phyloP scores from a whole-genome alignment of 2,113 vertebrate species.

The Xyrauchen texanus region DNA sequence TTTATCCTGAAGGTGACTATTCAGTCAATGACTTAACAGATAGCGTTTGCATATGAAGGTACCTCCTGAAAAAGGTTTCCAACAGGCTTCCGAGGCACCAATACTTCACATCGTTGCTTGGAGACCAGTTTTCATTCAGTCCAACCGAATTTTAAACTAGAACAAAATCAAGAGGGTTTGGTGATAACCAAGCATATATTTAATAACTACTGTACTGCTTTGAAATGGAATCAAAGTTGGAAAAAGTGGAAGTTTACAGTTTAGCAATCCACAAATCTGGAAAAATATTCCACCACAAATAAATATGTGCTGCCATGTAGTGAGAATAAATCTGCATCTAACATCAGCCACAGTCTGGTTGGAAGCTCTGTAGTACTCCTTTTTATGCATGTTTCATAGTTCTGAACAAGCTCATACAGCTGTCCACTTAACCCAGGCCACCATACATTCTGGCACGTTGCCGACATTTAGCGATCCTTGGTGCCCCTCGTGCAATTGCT shows the following conservation, averaged over 20 bases:
- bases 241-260: background rate
- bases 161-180: too few relatives aligned
- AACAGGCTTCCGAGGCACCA: too few relatives aligned
- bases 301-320: constrained; percentile 15
- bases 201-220: too few relatives aligned
- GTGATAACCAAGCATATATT: too few relatives aligned
- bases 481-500: background rate
- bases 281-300: constrained; percentile 35
- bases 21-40: too few relatives aligned
- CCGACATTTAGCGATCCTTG: background rate
- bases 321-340: constrained; percentile 38
- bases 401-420: constrained; percentile 10
- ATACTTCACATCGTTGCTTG: too few relatives aligned
- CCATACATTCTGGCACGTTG: constrained; percentile 15
- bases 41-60: too few relatives aligned
- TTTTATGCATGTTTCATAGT: background rate
- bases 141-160: too few relatives aligned
- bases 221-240: too few relatives aligned
- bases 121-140: too few relatives aligned
- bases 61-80: too few relatives aligned
- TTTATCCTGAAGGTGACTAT: too few relatives aligned
- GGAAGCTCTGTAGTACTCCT: background rate
- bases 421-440: constrained; percentile 21
- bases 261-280: constrained; percentile 23
- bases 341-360: constrained; percentile 18